phyloP scores from a whole-genome alignment of 2,797 vertebrate genomes.

The Trachurus trachurus region DNA sequence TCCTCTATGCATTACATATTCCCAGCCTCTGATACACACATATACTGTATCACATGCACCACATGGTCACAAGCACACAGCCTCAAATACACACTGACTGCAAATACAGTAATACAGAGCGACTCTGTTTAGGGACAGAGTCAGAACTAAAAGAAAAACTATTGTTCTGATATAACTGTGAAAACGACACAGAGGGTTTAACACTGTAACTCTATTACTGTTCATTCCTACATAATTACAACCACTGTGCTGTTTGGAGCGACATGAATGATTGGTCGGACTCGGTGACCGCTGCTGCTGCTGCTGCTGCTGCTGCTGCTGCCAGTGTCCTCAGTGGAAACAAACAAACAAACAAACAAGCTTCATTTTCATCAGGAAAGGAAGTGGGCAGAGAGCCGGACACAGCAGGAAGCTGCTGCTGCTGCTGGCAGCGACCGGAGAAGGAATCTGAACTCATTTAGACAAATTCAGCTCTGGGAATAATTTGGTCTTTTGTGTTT shows the following conservation, averaged over 20 bases:
- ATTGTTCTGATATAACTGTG: background rate
- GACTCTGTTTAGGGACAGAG: background rate
- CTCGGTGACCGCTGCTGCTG: slow-evolving; percentile 3
- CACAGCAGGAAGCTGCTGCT: slow-evolving; percentile 10
- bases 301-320: background rate
- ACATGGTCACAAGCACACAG: background rate
- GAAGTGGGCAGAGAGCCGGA: slow-evolving; percentile 20
- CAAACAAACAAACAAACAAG: slow-evolving; percentile 12
- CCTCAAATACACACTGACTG: no score
- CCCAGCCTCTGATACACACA: background rate
- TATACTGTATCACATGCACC: background rate
- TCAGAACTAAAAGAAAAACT: background rate
- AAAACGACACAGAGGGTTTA: slow-evolving; percentile 24
- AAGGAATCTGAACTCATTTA: slow-evolving; percentile 21
- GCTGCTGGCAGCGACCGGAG: slow-evolving; percentile 19
- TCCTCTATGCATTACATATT: background rate
- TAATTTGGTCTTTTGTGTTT: slow-evolving; percentile 18
- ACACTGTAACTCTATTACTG: slow-evolving; percentile 28
- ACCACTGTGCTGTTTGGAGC: slow-evolving; percentile 14
- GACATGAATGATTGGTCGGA: slow-evolving; percentile 26
- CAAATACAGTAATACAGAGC: no score
- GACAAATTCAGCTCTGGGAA: slow-evolving; percentile 15
- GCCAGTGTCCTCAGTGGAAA: background rate
- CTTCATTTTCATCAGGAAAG: slow-evolving; percentile 30
- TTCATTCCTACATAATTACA: slow-evolving; percentile 13